phyloP scores from a whole-genome alignment of 1,140 invertebrate genomes.

The Bombus terrestris region DNA sequence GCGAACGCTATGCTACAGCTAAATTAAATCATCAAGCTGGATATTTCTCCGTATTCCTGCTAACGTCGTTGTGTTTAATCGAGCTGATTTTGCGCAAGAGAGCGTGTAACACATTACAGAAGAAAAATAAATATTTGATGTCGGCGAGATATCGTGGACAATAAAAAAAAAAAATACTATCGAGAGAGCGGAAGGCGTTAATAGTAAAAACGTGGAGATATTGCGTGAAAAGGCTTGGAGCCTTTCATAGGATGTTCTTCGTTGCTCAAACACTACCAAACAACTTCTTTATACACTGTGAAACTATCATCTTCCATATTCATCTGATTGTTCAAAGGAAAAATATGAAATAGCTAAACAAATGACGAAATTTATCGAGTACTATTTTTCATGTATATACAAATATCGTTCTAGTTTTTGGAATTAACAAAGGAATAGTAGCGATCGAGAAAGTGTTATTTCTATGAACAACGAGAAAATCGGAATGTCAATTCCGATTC shows the following conservation, averaged over 20 bases:
- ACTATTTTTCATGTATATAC: background rate
- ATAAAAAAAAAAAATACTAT: background rate
- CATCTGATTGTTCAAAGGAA: background rate
- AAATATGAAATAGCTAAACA: background rate
- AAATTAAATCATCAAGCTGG: slow-evolving; percentile 50
- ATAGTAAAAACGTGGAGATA: background rate
- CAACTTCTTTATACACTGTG: background rate
- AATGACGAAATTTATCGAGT: background rate
- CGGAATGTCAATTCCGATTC: slow-evolving; percentile 50
- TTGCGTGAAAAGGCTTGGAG: background rate
- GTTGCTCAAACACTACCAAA: background rate
- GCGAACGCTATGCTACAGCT: background rate
- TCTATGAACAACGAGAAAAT: slow-evolving; percentile 57
- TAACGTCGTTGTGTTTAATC: background rate
- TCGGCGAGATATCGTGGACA: background rate
- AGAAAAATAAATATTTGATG: background rate
- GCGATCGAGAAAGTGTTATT: slow-evolving; percentile 26
- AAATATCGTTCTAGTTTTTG: background rate
- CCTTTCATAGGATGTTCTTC: background rate
- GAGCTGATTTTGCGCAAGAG: background rate
- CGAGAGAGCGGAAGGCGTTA: background rate
- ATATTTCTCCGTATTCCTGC: background rate
- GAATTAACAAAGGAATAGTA: background rate
- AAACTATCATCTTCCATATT: background rate
- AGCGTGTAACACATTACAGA: background rate